A percentile compares a stretch with the other conserved stretches of the same genome.
Conservation (phyloP, 2,888 invertebrate genomes). For the Drosophila anomalata region DNA sequence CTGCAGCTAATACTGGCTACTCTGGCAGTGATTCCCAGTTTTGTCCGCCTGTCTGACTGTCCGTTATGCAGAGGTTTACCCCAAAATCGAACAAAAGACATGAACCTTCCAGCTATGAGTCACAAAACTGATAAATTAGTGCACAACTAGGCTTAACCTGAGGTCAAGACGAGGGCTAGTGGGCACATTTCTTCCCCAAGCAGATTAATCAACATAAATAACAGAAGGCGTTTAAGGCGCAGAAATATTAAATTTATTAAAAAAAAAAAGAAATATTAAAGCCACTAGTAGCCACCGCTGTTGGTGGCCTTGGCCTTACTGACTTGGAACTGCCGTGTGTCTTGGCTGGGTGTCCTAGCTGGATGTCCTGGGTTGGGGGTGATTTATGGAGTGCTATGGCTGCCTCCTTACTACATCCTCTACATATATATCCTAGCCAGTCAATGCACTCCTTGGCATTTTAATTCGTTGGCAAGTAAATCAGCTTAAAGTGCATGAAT, state of each 20-base stretch:
- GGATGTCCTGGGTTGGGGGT: slow-evolving; percentile 11
- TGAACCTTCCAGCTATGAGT: slow-evolving; percentile 9
- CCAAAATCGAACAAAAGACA: slow-evolving; percentile 14
- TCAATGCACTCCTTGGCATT: slow-evolving; percentile 15
- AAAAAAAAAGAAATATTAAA: neutral
- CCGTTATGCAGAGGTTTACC: neutral
- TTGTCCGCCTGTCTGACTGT: neutral
- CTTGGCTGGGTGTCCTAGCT: neutral
- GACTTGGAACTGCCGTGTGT: slow-evolving; percentile 6
- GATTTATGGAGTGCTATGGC: slow-evolving; percentile 41
- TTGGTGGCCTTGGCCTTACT: slow-evolving; percentile 47
- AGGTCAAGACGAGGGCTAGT: neutral
- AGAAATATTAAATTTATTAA: neutral
- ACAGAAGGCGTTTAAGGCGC: slow-evolving; percentile 3
- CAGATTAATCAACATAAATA: slow-evolving; percentile 20
- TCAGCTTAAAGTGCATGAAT: slow-evolving; percentile 49
- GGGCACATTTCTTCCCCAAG: neutral
- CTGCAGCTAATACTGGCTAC: slow-evolving; percentile 59
- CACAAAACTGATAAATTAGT: slow-evolving; percentile 36
- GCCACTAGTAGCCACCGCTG: neutral
- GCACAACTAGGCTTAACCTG: slow-evolving; percentile 17
- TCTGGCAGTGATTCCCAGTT: neutral
- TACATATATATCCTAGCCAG: neutral
- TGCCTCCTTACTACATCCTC: slow-evolving; percentile 1
- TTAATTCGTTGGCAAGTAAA: slow-evolving; percentile 42